Percentiles rank a stretch among this genome's conserved stretches.
phyloP scores from a whole-genome alignment of 1,140 invertebrate species.

The Drosophila varians region DNA sequence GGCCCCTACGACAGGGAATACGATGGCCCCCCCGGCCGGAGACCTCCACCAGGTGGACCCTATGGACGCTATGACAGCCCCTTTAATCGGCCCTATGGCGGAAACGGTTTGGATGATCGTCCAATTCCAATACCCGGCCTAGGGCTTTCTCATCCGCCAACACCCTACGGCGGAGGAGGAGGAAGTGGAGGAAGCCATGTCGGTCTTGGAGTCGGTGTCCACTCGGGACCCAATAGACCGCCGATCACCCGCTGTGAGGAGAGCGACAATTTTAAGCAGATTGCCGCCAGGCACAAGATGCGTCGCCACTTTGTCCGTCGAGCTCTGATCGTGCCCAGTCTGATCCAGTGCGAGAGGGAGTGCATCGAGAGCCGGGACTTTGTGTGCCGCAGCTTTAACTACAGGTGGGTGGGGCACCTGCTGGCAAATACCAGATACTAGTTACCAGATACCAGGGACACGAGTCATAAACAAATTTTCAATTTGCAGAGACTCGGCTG shows the following conservation, averaged over 20 bases:
- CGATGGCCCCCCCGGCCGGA: constrained; percentile 74
- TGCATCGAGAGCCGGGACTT: constrained; percentile 93
- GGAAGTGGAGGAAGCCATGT: constrained; percentile 43
- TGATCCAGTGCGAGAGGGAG: constrained; percentile 91
- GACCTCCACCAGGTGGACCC: constrained; percentile 70
- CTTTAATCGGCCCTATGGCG: constrained; percentile 69
- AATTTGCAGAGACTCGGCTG: constrained; percentile 85
- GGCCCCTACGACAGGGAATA: constrained; percentile 76
- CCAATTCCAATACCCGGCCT: constrained; percentile 69
- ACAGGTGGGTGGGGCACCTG: constrained; percentile 83
- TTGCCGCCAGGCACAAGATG: constrained; percentile 89
- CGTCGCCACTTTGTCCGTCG: constrained; percentile 91
- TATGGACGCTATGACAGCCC: constrained; percentile 74
- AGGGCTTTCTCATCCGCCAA: constrained; percentile 52
- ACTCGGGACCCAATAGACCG: constrained; percentile 68
- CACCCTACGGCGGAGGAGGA: constrained; percentile 55
- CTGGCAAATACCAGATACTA: constrained; percentile 17
- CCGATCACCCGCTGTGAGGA: constrained; percentile 88
- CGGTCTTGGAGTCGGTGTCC: constrained; percentile 51
- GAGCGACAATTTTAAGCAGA: constrained; percentile 91
- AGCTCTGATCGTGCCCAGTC: constrained; percentile 88
- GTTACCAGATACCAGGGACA: neutral
- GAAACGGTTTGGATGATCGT: constrained; percentile 63
- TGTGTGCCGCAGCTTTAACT: constrained; percentile 95
- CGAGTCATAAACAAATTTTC: constrained; percentile 49